Evolutionary conservation across 2,797 vertebrate genomes (phyloP), one percentile per base, ranked within the genome.

Genomic region (Coregonus ussuriensis): DNA sequence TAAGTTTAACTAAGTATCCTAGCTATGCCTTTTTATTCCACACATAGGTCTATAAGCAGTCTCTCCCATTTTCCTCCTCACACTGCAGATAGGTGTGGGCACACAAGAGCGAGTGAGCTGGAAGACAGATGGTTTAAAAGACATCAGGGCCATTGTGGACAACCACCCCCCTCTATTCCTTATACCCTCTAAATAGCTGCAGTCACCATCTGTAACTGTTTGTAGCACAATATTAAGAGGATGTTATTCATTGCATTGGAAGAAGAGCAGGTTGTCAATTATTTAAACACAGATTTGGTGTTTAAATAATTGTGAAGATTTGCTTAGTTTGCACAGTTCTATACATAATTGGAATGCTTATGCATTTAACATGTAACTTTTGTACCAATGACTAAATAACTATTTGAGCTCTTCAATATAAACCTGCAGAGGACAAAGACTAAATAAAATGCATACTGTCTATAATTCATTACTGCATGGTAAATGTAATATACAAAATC

Each of bases 61-160:
- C 76, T 81, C 59, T 76, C 54, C 31, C 56, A 81, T 89, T 89
- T 84, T 56, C 68, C 72, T 83, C 71, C 83, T 84, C 72, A 71
- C 29, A 75, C 83, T 85, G 80, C 88, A 88, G 87, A 92, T 87
- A 86, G 84, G 56, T 77, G 85, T 83, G 41, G 74, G 81, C 81
- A 87, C 79, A 79, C 79, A 89, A 84, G 81, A 75, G 76, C 18
- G 25, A 25, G 74, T 7, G 3, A 59, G 69, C 85, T 84, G 80
- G 81, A 85, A 87, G 86, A 91, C 92, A 94, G 93, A 93, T 93
- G 92, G 93, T 88, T 81, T 89, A 87, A 85, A 92, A 92, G 86
- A 89, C 87, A 91, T 85, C 79, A 86, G 82, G 89, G 86, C 87
- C 89, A 82, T 84, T 82, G 81, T 85, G 88, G 89, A 91, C 82